A percentile compares a stretch with the other conserved stretches of the same genome.
phyloP scores from a whole-genome alignment of 2,113 vertebrate genomes.

The Plotosus lineatus region DNA sequence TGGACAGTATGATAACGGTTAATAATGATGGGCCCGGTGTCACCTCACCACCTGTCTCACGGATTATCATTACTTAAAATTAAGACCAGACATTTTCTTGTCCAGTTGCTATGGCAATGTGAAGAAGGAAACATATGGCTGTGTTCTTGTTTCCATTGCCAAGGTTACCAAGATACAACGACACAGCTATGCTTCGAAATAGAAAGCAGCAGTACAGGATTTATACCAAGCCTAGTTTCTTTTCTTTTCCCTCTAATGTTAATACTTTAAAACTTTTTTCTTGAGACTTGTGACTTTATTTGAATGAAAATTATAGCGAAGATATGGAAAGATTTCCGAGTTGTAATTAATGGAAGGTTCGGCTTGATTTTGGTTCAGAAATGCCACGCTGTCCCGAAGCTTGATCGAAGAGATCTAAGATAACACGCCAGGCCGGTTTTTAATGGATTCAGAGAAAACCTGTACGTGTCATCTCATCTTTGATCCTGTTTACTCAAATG shows the following conservation, averaged over 20 bases:
- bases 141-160: slow-evolving; percentile 24
- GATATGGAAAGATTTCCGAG: not conserved
- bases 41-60: slow-evolving; percentile 29
- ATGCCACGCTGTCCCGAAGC: too few species aligned
- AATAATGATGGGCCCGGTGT: not conserved
- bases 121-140: slow-evolving; percentile 40
- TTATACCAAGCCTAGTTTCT: slow-evolving; percentile 9
- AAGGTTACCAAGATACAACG: slow-evolving; percentile 39
- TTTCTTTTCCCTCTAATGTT: not conserved
- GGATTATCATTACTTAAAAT: slow-evolving; percentile 12
- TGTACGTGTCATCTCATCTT: not conserved
- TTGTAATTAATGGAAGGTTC: not conserved
- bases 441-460: not conserved
- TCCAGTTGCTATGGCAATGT: slow-evolving; percentile 42
- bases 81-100: slow-evolving; percentile 21
- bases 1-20: not conserved
- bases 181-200: not conserved
- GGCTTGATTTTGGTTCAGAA: not conserved
- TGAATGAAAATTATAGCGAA: not conserved
- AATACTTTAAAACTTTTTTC: not conserved
- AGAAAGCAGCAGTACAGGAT: slow-evolving; percentile 13
- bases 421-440: not conserved
- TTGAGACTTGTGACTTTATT: not conserved
- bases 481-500: not conserved
- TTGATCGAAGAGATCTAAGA: not conserved